phyloP scores from a whole-genome alignment of 2,888 invertebrate species.

The Ganaspis brasiliensis region DNA sequence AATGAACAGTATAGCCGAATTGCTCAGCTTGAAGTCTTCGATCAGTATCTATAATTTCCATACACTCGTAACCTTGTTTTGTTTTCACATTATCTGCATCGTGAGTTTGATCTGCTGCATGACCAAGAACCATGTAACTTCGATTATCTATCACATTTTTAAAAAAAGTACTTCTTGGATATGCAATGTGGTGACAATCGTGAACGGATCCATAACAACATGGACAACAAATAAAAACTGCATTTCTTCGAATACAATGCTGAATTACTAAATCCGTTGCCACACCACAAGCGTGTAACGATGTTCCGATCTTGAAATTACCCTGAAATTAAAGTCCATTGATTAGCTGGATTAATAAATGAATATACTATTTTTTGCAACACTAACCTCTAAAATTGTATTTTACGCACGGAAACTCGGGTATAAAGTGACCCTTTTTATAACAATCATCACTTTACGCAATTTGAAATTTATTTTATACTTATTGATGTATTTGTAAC shows the following conservation, averaged over 20 bases:
- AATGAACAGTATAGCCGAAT: slow-evolving; percentile 87
- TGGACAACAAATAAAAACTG: slow-evolving; percentile 94
- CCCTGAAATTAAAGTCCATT: slow-evolving; percentile 79
- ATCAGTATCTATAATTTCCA: slow-evolving; percentile 95
- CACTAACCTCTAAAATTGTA: no score
- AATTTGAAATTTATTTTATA: no score
- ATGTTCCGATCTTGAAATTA: slow-evolving; percentile 91
- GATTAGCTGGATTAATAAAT: no score
- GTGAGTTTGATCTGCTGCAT: slow-evolving; percentile 96
- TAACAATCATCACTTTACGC: no score
- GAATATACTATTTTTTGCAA: no score
- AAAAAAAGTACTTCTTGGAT: slow-evolving; percentile 90
- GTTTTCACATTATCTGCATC: slow-evolving; percentile 86
- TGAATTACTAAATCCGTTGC: slow-evolving; percentile 96
- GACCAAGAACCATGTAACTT: slow-evolving; percentile 91
- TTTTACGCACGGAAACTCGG: no score
- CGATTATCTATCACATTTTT: slow-evolving; percentile 79
- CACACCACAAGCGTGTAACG: slow-evolving; percentile 96
- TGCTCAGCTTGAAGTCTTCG: slow-evolving; percentile 89
- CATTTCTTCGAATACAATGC: slow-evolving; percentile 88
- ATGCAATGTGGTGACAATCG: slow-evolving; percentile 89
- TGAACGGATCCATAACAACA: slow-evolving; percentile 96
- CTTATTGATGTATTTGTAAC: no score
- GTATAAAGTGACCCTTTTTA: no score
- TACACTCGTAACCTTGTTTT: slow-evolving; percentile 90